phyloP scores from a whole-genome alignment of 2,888 invertebrate genomes.

The Camponotus fellah region DNA sequence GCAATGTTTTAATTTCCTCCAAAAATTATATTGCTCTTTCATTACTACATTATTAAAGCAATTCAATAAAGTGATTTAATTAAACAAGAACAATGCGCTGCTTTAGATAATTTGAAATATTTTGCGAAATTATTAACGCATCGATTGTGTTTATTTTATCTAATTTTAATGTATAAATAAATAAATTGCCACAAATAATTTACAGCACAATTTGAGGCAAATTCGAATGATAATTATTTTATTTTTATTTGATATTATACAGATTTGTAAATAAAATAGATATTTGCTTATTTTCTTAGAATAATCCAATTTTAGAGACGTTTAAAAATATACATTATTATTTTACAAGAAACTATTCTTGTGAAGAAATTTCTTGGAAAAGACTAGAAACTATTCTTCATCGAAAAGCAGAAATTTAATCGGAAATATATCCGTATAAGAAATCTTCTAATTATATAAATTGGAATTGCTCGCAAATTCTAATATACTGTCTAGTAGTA shows the following conservation, averaged over 20 bases:
- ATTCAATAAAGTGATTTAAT: constrained; percentile 46
- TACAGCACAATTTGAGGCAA: not conserved
- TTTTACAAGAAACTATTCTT: not conserved
- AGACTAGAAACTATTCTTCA: not conserved
- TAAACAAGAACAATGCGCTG: constrained; percentile 33
- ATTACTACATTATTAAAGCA: constrained; percentile 37
- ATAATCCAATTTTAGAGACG: not conserved
- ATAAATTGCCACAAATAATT: constrained; percentile 18
- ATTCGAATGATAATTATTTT: not conserved
- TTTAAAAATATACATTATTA: not conserved
- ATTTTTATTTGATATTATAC: not conserved
- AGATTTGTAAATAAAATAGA: not conserved
- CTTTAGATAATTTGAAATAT: constrained; percentile 31
- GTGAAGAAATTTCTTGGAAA: not conserved
- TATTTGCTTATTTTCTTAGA: not conserved
- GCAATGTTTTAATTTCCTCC: constrained; percentile 17
- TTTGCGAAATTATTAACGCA: constrained; percentile 43
- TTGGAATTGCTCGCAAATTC: constrained; percentile 18
- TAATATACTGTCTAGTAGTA: constrained; percentile 30
- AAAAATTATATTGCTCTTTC: constrained; percentile 33
- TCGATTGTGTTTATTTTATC: constrained; percentile 15
- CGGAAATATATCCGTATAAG: not conserved
- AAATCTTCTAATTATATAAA: constrained; percentile 5
- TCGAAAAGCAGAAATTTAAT: constrained; percentile 3
- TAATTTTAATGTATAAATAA: constrained; percentile 17